Evolutionary conservation across 2,113 vertebrate genomes (phyloP), one percentile per base, ranked within the genome.

Genomic region (Ranitomeya variabilis): DNA sequence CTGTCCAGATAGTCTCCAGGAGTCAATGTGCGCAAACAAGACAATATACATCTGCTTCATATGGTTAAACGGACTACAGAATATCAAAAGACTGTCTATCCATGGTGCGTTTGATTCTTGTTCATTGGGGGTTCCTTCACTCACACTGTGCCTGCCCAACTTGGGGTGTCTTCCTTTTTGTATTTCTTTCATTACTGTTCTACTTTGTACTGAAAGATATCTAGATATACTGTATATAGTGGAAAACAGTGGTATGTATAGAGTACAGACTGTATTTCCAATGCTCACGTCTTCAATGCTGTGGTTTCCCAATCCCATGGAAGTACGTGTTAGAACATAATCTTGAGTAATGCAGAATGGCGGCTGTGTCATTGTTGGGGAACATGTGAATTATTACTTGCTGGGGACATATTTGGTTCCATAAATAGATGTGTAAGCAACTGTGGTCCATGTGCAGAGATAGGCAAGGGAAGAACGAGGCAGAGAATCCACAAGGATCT

Each of bases 351-450:
- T 23, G 23, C 52, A 79, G 21, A 55, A 21, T 45, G 15, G 59
- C 15, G 37, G 18, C 52, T 85, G 23, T 76, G 69, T 85, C 83
- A 85, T 23, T 71, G 21, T 52, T 73, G 66, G 66, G 73, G 57
- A 71, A 85, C 67, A 57, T 10, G 19, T 59, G 16, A 76, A 23
- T 76, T 26, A 51, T 11, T 59, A 45, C 69, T 60, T 54, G 15
- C 69, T 85, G 83, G 69, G 83, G 76, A 74, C 54, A 73, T 26
- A 57, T 55, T 60, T 57, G 14, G 52, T 37, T 69, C 54, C 54
- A 45, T 31, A 73, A 85, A 85, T 73, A 57, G 16, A 69, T 60
- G 69, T 13, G 83, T 12, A 74, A 85, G 19, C 23, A 54, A 73
- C 45, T 37, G 23, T 55, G n/a, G 1, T 73, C 54, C 51, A 83